Percentiles rank a stretch among this genome's conserved stretches.
These are phyloP conservation scores for Pseudobourletiella spinata DNA, from an alignment of 1,140 invertebrate species.

Conservation along the genomic window DNA sequence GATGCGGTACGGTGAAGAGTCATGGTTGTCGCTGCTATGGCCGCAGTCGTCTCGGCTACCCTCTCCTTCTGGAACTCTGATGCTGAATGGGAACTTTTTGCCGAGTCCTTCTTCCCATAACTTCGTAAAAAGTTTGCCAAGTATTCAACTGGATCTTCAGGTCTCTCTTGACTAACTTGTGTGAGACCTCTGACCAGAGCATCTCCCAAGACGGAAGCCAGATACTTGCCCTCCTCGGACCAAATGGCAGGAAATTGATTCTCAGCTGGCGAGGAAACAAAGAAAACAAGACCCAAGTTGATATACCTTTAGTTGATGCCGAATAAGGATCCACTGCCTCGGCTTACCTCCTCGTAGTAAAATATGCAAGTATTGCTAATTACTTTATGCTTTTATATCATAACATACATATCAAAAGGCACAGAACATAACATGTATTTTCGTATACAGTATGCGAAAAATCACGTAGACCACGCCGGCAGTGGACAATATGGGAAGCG, in stretches of 20 bases:
- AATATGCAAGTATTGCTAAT: background rate
- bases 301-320: too few relatives aligned
- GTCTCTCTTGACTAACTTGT: slow-evolving; percentile 69
- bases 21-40: too few relatives aligned
- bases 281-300: too few relatives aligned
- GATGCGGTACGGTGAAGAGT: background rate
- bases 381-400: too few relatives aligned
- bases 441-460: background rate
- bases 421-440: background rate
- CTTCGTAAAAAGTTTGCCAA: slow-evolving; percentile 62
- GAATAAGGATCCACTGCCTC: slow-evolving; percentile 10
- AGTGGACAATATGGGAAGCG: too few relatives aligned
- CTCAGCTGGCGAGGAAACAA: background rate
- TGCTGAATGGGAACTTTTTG: too few relatives aligned
- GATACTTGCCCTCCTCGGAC: slow-evolving; percentile 35
- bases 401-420: too few relatives aligned
- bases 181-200: slow-evolving; percentile 75
- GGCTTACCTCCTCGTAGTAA: slow-evolving; percentile 2
- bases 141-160: slow-evolving; percentile 67
- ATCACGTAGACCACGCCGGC: background rate
- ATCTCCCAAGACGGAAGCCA: slow-evolving; percentile 68
- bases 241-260: slow-evolving; percentile 34
- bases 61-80: too few relatives aligned
- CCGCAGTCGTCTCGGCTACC: background rate
- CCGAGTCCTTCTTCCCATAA: slow-evolving; percentile 15